These are phyloP conservation scores for Heliothis peltigera DNA, from an alignment of 2,888 invertebrate genomes.

Conservation along the genomic window DNA sequence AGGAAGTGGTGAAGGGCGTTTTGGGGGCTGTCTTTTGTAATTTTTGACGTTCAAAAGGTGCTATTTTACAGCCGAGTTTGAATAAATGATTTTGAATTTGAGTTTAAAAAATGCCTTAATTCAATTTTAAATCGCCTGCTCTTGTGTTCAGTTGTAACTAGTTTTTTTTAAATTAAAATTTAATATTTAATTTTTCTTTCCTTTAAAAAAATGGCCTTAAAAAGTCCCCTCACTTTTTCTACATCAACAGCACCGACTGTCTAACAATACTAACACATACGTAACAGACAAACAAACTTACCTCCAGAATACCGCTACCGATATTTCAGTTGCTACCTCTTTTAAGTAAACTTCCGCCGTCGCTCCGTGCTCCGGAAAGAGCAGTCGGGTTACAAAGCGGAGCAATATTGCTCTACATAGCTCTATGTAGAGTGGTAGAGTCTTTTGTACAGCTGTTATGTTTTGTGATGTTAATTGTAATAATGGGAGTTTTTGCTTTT, in stretches of 20 bases:
- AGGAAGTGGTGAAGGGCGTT: no score
- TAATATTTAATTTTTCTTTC: no score
- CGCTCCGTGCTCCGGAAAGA: constrained; percentile 68
- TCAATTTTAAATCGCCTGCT: no score
- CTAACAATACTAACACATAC: constrained; percentile 11
- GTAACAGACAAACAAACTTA: constrained; percentile 15
- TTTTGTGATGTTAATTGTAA: constrained; percentile 18
- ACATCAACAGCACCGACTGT: neutral
- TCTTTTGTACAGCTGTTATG: constrained; percentile 15
- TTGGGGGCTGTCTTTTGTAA: no score
- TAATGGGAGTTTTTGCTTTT: neutral
- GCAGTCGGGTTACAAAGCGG: constrained; percentile 61
- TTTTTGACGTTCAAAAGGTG: no score
- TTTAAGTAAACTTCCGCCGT: constrained; percentile 73
- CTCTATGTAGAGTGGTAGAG: constrained; percentile 34
- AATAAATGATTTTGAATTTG: no score
- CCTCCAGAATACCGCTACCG: constrained; percentile 51
- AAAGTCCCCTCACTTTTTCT: no score
- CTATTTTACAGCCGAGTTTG: no score
- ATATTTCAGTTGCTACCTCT: constrained; percentile 59
- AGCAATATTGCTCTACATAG: constrained; percentile 58
- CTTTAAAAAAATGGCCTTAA: no score
- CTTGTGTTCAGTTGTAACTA: no score
- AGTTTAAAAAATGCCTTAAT: no score
- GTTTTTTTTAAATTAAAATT: no score